phyloP scores from a whole-genome alignment of 2,888 invertebrate species.

The Enchytraeus crypticus region DNA sequence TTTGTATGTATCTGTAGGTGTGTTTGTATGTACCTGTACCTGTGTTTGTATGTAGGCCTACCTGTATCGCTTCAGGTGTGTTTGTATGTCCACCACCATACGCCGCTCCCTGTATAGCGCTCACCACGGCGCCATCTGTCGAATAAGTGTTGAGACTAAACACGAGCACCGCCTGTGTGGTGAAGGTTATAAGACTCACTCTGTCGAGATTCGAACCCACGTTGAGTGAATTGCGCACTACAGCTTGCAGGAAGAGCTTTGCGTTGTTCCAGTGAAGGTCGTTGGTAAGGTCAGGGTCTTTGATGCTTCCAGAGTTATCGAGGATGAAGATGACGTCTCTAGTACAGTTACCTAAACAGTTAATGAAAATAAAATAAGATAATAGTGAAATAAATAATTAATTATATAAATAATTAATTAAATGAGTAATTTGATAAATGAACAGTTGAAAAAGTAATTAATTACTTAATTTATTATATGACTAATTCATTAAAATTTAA shows the following conservation, averaged over 20 bases:
- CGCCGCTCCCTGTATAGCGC: not conserved
- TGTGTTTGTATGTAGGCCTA: not conserved
- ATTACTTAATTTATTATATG: no score
- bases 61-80: not conserved
- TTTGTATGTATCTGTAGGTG: no score
- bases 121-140: not conserved
- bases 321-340: not conserved
- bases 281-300: not conserved
- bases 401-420: not conserved
- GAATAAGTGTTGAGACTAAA: not conserved
- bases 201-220: not conserved
- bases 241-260: not conserved
- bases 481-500: no score
- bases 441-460: no score
- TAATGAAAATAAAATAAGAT: not conserved
- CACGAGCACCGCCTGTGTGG: not conserved
- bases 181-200: not conserved
- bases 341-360: not conserved
- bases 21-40: no score
- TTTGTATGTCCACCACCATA: not conserved
- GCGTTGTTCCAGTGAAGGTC: not conserved
- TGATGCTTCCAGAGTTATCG: not conserved
- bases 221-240: not conserved
- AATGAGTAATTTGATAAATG: no score
- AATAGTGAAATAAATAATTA: not conserved